Percentiles rank a stretch among this genome's conserved stretches.
phyloP scores from a whole-genome alignment of 2,888 invertebrate genomes.

The Harpalus rubripes region DNA sequence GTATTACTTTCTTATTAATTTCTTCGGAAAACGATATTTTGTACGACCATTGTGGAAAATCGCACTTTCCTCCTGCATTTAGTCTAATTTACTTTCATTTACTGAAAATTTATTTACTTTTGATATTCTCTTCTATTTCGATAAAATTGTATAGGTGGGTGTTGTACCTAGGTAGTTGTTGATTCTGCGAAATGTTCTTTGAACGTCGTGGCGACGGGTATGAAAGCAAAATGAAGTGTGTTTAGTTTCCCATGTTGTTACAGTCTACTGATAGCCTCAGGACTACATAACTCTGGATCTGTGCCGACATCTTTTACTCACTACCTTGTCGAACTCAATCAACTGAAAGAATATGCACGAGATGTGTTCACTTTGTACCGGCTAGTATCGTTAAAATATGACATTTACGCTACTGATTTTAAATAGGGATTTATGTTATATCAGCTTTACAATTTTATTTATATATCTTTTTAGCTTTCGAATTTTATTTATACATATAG shows the following conservation, averaged over 20 bases:
- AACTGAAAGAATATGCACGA: slow-evolving; percentile 1
- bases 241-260: slow-evolving; percentile 6
- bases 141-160: background rate
- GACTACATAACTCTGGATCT: background rate
- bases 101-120: background rate
- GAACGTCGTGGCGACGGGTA: background rate
- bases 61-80: background rate
- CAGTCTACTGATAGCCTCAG: background rate
- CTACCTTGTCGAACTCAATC: slow-evolving; percentile 10
- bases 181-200: slow-evolving; percentile 1
- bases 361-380: background rate
- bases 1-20: no score
- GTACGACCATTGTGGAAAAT: no score
- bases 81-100: background rate
- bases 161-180: background rate
- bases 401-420: background rate
- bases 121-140: background rate
- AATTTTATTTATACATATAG: no score
- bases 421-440: background rate
- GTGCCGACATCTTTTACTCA: slow-evolving; percentile 5
- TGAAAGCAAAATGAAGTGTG: background rate
- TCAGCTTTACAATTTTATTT: no score
- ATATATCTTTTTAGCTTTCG: no score
- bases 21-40: no score
- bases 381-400: background rate